These are phyloP conservation scores for Plodia interpunctella DNA, from an alignment of 1,140 invertebrate genomes.

Conservation along the genomic window DNA sequence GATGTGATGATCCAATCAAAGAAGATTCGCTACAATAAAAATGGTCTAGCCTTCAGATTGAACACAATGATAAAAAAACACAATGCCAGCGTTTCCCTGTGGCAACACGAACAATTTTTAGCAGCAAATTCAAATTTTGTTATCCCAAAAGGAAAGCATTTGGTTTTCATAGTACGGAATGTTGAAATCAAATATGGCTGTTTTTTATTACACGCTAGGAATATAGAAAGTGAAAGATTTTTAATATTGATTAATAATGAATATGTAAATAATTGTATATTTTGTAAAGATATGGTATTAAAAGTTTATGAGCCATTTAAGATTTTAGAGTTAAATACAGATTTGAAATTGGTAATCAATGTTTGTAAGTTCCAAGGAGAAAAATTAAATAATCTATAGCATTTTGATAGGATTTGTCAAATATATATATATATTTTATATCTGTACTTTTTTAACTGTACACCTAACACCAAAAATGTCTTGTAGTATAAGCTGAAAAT, in stretches of 20 bases:
- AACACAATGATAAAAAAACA: constrained; percentile 55
- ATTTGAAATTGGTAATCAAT: constrained; percentile 50
- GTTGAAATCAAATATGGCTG: constrained; percentile 47
- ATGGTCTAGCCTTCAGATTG: constrained; percentile 48
- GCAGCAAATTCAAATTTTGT: constrained; percentile 58
- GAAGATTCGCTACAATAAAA: constrained; percentile 56
- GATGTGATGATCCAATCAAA: constrained; percentile 31
- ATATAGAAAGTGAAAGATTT: constrained; percentile 35
- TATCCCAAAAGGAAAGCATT: constrained; percentile 47
- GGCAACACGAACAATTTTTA: constrained; percentile 63
- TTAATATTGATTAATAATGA: constrained; percentile 45
- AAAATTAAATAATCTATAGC: neutral
- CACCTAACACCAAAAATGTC: no score
- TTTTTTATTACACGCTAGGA: constrained; percentile 38
- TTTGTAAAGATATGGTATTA: constrained; percentile 35
- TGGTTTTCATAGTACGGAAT: constrained; percentile 42
- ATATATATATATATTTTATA: no score
- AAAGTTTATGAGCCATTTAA: constrained; percentile 57
- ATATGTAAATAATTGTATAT: constrained; percentile 35
- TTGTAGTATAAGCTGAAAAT: no score
- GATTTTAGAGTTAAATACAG: constrained; percentile 28
- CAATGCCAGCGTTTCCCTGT: constrained; percentile 46
- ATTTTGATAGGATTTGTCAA: neutral
- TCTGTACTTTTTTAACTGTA: no score
- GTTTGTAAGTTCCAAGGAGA: constrained; percentile 54